Base-by-base conservation (phyloP, 2,797 vertebrate genomes). In the Pipistrellus pipistrellus region DNA sequence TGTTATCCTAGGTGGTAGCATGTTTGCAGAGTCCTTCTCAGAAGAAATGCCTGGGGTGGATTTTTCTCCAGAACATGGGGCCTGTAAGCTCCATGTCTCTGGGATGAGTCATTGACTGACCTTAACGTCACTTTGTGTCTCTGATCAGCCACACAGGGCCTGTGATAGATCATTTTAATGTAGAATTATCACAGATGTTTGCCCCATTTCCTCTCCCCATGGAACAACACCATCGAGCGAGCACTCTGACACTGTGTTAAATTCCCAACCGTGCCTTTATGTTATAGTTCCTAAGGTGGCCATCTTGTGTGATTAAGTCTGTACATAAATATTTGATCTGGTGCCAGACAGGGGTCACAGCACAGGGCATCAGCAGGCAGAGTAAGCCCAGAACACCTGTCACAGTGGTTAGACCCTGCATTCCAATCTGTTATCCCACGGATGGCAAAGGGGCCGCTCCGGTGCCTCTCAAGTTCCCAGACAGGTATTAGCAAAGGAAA, bases 361-460 rank as follows among this genome's bases (percentile, higher is more conserved):
- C 25, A 30, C 3, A 4, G 12, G 27, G 23, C 6, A 6, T 12
- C 6, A 35, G 46, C 81, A 62, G 20, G 0, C 30, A 12, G 53
- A 77, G 14, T 21, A 6, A 23, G 30, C 48, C 32, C 48, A 10
- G 18, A 4, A 81, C 23, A 8, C 4, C 20, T 17, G 10, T 10
- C 30, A 17, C 9, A 4, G 1, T 3, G 3, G 51, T 3, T 20
- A 30, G 80, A 88, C 87, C 9, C 0, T 0, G 10, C 0, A 9
- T 4, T 21, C 59, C 10, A n/a, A 66, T 2, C 8, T n/a, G 15
- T 25, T n/a, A 35, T 10, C 38, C 48, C 51, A 23, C n/a, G 14
- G 66, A 41, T 0, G 46, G n/a, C 4, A 20, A 11, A 0, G 1
- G 44, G n/a, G 4, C 21, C 3, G 0, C n/a, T 53, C 35, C 0